Evolutionary conservation across 2,797 vertebrate genomes (phyloP), one percentile per base, ranked within the genome.

Genomic region (Heterohyrax brucei): DNA sequence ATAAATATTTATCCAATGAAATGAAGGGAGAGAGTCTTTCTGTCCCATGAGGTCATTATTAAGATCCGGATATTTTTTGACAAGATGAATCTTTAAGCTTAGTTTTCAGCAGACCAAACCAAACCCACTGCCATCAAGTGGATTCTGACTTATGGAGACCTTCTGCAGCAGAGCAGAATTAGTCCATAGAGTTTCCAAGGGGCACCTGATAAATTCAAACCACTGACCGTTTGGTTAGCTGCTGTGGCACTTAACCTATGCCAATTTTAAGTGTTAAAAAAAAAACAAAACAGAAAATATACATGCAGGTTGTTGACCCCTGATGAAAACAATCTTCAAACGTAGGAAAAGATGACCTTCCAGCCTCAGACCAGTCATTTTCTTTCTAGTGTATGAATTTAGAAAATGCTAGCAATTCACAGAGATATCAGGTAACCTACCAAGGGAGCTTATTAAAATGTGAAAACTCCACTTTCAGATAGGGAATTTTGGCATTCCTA

Each of bases 371-470:
- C 53, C 28, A 10, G 30, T 62, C 39, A 81, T 76, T 4, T 77
- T 89, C 56, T 91, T 66, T 59, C 33, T 18, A 86, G 50, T 33
- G 50, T 33, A 24, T 70, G 64, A 12, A 81, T 64, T 95, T 94
- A 59, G 50, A 89, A 87, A 87, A 68, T 3, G 14, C 50, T 24
- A 28, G 70, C 22, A 56, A 83, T 21, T 26, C n/a, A 64, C 0
- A 50, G 44, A 61, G 19, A 44, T 56, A 16, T 73, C 59, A 39
- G 48, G 70, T 3, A 88, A 59, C 24, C 39, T 50, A 39, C 13
- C 26, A 72, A 66, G 80, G 30, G 61, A 44, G 33, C 56, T 64
- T 91, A 70, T 56, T 59, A 62, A 89, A 89, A 89, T 3, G 18
- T 33, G 12, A 87, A 76, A 83, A 84, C 16, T 18, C 19, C 77